Evolutionary conservation across 2,113 vertebrate genomes (phyloP).

Genomic region (Pygoscelis antarcticus): DNA sequence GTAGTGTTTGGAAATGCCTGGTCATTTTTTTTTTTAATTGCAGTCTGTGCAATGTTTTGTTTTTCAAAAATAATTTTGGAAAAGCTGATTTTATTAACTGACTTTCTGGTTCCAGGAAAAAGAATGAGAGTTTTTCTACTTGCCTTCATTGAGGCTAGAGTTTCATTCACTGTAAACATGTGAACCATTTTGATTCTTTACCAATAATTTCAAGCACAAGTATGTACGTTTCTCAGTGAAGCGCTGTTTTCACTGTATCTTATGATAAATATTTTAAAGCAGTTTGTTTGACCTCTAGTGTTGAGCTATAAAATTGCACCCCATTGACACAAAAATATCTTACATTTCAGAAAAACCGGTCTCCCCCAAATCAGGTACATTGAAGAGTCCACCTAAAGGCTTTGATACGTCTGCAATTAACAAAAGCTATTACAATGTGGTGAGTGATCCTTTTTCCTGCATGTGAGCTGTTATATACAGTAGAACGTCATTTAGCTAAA

Average conservation of each 20-base stretch:
- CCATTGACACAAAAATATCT: not conserved
- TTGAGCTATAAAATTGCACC: slow-evolving; percentile 25
- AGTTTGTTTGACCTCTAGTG: slow-evolving; percentile 48
- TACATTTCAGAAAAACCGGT: slow-evolving; percentile 89
- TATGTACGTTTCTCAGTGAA: not conserved
- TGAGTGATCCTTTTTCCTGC: slow-evolving; percentile 71
- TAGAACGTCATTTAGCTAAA: not conserved
- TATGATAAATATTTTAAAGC: not conserved
- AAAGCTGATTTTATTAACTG: not conserved
- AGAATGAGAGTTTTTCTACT: not conserved
- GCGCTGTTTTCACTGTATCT: not conserved
- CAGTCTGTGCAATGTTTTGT: not conserved
- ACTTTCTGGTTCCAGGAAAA: not conserved
- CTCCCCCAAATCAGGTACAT: slow-evolving; percentile 91
- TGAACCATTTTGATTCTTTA: not conserved
- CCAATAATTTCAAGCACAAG: not conserved
- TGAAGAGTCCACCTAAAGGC: slow-evolving; percentile 97
- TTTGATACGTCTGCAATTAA: slow-evolving; percentile 93
- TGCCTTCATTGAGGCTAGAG: not conserved
- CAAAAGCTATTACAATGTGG: slow-evolving; percentile 98
- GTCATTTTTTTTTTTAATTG: not conserved
- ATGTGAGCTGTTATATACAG: not conserved
- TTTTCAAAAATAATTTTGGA: not conserved
- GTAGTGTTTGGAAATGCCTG: not conserved
- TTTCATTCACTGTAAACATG: not conserved